phyloP scores from a whole-genome alignment of 2,797 vertebrate species.

The Crocodylus rhombifer region DNA sequence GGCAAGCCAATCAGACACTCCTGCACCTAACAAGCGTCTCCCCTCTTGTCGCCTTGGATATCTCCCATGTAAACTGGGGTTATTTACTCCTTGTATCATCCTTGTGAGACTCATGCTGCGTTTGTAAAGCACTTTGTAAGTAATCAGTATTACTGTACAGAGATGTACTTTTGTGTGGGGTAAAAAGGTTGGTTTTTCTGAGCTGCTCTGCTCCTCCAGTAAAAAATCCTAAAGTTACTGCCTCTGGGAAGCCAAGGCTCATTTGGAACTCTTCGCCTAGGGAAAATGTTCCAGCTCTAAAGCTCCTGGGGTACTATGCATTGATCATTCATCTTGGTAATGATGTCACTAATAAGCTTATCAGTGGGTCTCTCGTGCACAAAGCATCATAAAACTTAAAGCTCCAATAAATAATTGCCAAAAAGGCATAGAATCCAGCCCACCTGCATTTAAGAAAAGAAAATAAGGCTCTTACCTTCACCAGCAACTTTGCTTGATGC shows the following conservation, averaged over 20 bases:
- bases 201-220: neutral
- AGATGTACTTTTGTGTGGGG: neutral
- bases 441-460: fast-evolving
- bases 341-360: neutral
- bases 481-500: conserved; percentile 90
- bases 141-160: neutral
- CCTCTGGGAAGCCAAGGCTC: neutral
- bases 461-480: conserved; percentile 81
- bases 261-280: neutral
- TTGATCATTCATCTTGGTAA: neutral
- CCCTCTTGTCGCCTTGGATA: no score
- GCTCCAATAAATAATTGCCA: neutral
- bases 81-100: no score
- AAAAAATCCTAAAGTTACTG: neutral
- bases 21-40: no score
- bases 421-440: neutral
- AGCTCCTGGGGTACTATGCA: neutral
- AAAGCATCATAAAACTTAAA: neutral
- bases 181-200: neutral
- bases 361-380: neutral
- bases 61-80: no score
- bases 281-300: neutral
- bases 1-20: no score
- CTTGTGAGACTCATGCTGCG: neutral
- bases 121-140: neutral